Evolutionary conservation across 92 coral and sea anemone genomes (phyloP).

Genomic region (Chrysogorgia sp.): DNA sequence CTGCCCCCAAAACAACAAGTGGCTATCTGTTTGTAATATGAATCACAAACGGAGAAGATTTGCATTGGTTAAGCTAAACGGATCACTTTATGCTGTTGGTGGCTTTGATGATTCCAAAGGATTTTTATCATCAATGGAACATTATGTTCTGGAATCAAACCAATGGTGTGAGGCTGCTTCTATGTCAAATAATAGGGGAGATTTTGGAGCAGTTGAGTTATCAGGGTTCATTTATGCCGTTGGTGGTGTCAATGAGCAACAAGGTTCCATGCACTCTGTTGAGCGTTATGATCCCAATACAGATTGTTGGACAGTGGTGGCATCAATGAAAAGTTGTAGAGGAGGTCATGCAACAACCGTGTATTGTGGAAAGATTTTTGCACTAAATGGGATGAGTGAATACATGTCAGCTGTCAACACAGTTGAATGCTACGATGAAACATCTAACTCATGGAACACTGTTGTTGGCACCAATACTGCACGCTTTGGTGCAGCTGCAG

Average conservation of each 20-base stretch:
- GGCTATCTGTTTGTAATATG: conserved; percentile 87
- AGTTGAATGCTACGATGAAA: conserved; percentile 90
- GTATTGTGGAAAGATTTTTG: conserved; percentile 94
- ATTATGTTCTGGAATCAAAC: conserved; percentile 68
- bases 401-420: conserved; percentile 94
- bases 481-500: conserved; percentile 91
- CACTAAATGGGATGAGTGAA: conserved; percentile 96
- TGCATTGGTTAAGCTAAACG: conserved; percentile 76
- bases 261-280: conserved; percentile 86
- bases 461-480: conserved; percentile 91
- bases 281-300: conserved; percentile 82
- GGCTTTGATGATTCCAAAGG: conserved; percentile 95
- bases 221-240: conserved; percentile 92
- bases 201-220: conserved; percentile 86
- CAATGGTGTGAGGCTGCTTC: conserved; percentile 81
- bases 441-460: conserved; percentile 73
- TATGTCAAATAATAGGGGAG: conserved; percentile 84
- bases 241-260: conserved; percentile 96
- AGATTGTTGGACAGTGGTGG: conserved; percentile 80
- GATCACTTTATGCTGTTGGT: conserved; percentile 86
- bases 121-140: conserved; percentile 81
- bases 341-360: conserved; percentile 94
- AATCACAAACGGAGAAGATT: conserved; percentile 87
- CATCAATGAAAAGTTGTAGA: conserved; percentile 85
- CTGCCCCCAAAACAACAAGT: conserved; percentile 79